Percentiles rank a stretch among this genome's conserved stretches.
Evolutionary conservation across 2,797 vertebrate genomes (phyloP).

Genomic region (Pseudomugil gertrudae): DNA sequence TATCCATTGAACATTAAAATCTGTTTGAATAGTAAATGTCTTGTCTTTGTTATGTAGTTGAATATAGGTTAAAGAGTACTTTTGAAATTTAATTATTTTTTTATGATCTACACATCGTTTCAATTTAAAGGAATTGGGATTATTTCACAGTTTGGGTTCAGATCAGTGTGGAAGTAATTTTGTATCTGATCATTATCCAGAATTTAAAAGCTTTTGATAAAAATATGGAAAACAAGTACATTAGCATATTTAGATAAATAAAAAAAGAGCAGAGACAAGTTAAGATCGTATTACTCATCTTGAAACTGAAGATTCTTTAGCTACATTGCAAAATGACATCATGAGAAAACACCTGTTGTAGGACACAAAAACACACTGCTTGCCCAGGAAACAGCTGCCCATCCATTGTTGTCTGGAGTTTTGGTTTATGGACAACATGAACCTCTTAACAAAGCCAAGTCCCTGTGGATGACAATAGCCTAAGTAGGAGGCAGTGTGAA

Average conservation of each 20-base stretch:
- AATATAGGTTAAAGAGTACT: too few relatives aligned
- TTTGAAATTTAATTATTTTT: too few relatives aligned
- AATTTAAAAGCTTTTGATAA: not conserved
- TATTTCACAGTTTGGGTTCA: not conserved
- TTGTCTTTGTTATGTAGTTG: too few relatives aligned
- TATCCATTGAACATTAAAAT: too few relatives aligned
- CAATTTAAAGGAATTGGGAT: too few relatives aligned
- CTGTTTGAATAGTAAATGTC: too few relatives aligned
- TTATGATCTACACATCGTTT: too few relatives aligned
- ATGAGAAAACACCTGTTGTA: constrained; percentile 66
- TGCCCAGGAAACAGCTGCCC: constrained; percentile 74
- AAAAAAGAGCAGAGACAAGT: not conserved
- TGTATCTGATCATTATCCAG: not conserved
- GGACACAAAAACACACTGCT: constrained; percentile 46
- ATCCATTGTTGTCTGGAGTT: constrained; percentile 72
- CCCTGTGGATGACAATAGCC: constrained; percentile 59
- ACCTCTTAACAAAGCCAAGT: constrained; percentile 70
- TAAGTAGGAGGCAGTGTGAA: constrained; percentile 67
- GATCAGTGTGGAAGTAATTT: not conserved
- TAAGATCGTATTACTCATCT: constrained; percentile 24
- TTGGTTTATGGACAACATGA: constrained; percentile 73
- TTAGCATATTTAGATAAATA: not conserved
- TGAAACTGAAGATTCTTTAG: constrained; percentile 29
- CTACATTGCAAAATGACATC: constrained; percentile 48
- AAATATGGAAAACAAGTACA: not conserved